phyloP scores from a whole-genome alignment of 2,888 invertebrate species.

The Tyria jacobaeae region DNA sequence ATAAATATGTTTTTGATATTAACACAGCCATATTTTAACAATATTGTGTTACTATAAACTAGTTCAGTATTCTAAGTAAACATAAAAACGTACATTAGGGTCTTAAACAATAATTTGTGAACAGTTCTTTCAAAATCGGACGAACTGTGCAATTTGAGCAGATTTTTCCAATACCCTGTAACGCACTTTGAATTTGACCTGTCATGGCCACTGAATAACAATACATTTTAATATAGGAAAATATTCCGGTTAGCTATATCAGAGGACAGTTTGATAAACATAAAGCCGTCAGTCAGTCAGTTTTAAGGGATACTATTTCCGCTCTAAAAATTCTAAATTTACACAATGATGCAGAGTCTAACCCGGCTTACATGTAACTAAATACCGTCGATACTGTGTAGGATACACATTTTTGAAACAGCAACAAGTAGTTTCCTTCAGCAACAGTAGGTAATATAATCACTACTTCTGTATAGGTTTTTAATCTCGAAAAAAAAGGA shows the following conservation, averaged over 20 bases:
- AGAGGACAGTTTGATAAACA: neutral
- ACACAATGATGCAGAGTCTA: neutral
- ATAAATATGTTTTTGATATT: slow-evolving; percentile 83
- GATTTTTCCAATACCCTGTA: slow-evolving; percentile 69
- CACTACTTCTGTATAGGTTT: neutral
- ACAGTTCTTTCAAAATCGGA: slow-evolving; percentile 55
- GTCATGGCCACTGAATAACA: slow-evolving; percentile 56
- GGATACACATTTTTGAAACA: neutral
- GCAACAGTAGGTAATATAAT: no score
- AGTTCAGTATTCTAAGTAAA: slow-evolving; percentile 57
- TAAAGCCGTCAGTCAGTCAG: no score
- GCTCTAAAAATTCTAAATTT: neutral
- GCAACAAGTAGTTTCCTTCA: no score
- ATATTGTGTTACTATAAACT: slow-evolving; percentile 58
- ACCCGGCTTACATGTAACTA: neutral
- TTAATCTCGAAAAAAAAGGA: no score
- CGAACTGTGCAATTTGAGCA: slow-evolving; percentile 66
- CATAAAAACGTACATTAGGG: slow-evolving; percentile 42
- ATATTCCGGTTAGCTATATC: slow-evolving; percentile 6
- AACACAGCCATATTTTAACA: slow-evolving; percentile 82
- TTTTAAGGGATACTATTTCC: neutral
- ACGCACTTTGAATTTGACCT: slow-evolving; percentile 41
- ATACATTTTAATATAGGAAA: slow-evolving; percentile 18
- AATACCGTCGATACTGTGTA: neutral
- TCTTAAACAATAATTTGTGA: slow-evolving; percentile 58